Evolutionary conservation across 2,888 invertebrate genomes (phyloP), one percentile per base, ranked within the genome.

Genomic region (Eumerus sabulonum): DNA sequence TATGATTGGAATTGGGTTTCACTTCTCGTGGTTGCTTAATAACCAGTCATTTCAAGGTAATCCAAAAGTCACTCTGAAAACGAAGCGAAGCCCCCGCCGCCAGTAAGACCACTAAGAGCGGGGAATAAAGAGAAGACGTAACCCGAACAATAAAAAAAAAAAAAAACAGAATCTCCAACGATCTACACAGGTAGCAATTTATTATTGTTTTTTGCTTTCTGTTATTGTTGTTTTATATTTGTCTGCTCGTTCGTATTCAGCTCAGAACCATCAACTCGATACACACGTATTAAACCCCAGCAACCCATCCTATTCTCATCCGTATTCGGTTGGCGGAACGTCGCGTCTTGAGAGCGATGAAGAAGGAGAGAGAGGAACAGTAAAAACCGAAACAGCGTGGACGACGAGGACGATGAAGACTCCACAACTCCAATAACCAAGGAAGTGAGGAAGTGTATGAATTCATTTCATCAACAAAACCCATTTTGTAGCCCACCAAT

Each of bases 11-110:
- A 79, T 79, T 79, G 79, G 79, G 79, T 79, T 79, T 79, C 79
- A 79, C 73, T 79, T 79, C 79, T 79, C 79, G 79, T 79, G 68
- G 79, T 79, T 79, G 73, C 79, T 79, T 79, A 79, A 79, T 79
- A 79, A 79, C 79, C 79, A 79, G 79, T 79, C 67, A 73, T 79
- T 79, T 79, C 79, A 79, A 79, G 79, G 79, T 79, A 79, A 79
- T 79, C 79, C 68, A 79, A 79, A 79, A 79, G 73, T 79, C 79
- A 79, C 73, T 79, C 59, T 59, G 63, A 79, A 77, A 59, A 73
- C 73, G 77, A 68, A 77, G 79, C 44, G 36, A 36, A 36, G 36
- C 36, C 36, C 11, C 63, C 59, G 2, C 72, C 51, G 42, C 53
- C 51, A 48, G 36, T 56, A 50, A 51, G 63, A 40, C 11, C 11